These are phyloP conservation scores for Pelvicachromis taeniatus DNA, from an alignment of 2,113 vertebrate genomes.

Conservation along the genomic window DNA sequence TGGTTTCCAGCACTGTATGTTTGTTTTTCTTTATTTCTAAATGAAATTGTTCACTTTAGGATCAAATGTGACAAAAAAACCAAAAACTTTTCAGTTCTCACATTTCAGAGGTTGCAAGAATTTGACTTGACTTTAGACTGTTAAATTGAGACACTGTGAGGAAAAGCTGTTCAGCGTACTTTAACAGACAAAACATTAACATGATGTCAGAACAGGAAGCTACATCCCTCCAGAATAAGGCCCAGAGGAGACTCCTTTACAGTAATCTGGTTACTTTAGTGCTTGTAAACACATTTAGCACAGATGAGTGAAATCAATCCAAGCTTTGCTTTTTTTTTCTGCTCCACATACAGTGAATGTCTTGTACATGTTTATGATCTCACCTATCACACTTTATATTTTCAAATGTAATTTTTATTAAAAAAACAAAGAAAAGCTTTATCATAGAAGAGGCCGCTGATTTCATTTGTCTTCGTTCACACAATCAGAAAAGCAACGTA, in stretches of 20 bases:
- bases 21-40: background rate
- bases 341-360: background rate
- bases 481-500: background rate
- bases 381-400: constrained; percentile 38
- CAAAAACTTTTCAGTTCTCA: background rate
- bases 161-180: background rate
- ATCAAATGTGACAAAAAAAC: background rate
- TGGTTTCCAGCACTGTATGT: background rate
- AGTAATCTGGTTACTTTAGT: background rate
- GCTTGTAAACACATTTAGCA: background rate
- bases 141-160: background rate
- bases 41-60: background rate
- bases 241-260: background rate
- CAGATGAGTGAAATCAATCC: background rate
- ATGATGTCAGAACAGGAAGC: background rate
- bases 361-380: constrained; percentile 43
- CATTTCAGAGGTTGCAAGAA: background rate
- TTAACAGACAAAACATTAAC: background rate
- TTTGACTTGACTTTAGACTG: background rate
- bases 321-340: background rate
- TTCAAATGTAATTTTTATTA: constrained; percentile 62
- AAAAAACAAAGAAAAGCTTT: constrained; percentile 51
- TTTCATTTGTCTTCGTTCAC: background rate
- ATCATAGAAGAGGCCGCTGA: constrained; percentile 4
- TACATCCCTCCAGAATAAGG: background rate